A percentile compares a stretch with the other conserved stretches of the same genome.
Evolutionary conservation across 2,797 vertebrate genomes (phyloP).

Genomic region (Ctenopoma multispine): DNA sequence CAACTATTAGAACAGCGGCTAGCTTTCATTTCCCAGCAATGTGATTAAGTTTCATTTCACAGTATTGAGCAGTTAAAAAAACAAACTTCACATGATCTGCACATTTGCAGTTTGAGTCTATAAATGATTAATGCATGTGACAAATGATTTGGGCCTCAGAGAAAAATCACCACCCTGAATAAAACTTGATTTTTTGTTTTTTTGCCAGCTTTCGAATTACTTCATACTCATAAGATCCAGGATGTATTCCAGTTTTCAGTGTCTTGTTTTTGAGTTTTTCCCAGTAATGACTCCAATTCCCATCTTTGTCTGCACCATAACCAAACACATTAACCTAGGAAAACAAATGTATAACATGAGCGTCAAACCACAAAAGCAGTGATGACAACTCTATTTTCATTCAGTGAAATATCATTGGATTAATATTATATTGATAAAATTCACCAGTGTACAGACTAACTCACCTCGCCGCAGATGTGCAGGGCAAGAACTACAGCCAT

Average conservation of each 20-base stretch:
- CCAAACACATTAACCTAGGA: slow-evolving; percentile 65
- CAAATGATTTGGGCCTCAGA: too few relatives aligned
- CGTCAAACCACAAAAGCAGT: background rate
- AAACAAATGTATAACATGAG: background rate
- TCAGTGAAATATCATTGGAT: too few relatives aligned
- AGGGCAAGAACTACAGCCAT: slow-evolving; percentile 44
- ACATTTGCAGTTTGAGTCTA: too few relatives aligned
- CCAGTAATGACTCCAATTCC: slow-evolving; percentile 71
- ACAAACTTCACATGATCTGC: too few relatives aligned
- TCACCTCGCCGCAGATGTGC: slow-evolving; percentile 56
- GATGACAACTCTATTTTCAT: background rate
- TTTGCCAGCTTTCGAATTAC: slow-evolving; percentile 24
- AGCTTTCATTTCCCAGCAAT: too few relatives aligned
- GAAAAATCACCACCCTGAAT: background rate
- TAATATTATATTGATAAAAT: too few relatives aligned
- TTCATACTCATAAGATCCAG: slow-evolving; percentile 31
- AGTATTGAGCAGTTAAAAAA: too few relatives aligned
- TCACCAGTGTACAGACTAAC: background rate
- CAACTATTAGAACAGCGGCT: too few relatives aligned
- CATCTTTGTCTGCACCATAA: slow-evolving; percentile 58
- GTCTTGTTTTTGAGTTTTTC: background rate
- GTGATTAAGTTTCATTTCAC: too few relatives aligned
- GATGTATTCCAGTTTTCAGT: slow-evolving; percentile 32
- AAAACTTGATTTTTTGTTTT: slow-evolving; percentile 4
- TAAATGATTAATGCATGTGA: too few relatives aligned